phyloP scores from a whole-genome alignment of 2,113 vertebrate species.

The Rhinogobius similis region DNA sequence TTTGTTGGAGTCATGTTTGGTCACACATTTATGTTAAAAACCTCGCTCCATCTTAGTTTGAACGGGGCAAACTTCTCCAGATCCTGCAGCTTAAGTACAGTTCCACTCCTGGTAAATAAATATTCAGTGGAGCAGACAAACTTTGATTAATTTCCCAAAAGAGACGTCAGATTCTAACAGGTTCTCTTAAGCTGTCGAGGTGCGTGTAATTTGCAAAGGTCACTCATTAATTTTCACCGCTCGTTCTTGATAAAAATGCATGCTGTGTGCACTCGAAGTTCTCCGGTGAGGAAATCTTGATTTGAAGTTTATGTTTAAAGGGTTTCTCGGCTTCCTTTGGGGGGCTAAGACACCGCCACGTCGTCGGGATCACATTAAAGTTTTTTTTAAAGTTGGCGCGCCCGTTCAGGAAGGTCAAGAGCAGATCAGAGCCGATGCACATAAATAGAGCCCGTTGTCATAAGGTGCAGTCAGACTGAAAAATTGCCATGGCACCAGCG shows the following conservation, averaged over 20 bases:
- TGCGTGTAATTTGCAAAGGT: conserved; percentile 41
- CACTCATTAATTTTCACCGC: conserved; percentile 36
- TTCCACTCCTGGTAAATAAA: conserved; percentile 13
- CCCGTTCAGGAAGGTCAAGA: conserved; percentile 62
- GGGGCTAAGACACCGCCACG: conserved; percentile 34
- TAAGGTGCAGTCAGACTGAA: conserved; percentile 57
- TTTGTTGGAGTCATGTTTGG: no score
- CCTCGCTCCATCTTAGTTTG: not conserved
- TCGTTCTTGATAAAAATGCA: conserved; percentile 31
- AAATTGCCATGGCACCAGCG: conserved; percentile 53
- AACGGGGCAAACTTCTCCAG: not conserved
- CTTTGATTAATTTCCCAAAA: conserved; percentile 22
- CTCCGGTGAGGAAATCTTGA: conserved; percentile 36
- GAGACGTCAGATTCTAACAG: conserved; percentile 2
- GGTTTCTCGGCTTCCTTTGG: conserved; percentile 45
- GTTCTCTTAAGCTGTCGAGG: conserved; percentile 21
- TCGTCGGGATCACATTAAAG: conserved; percentile 57
- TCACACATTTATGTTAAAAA: no score
- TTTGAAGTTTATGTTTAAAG: conserved; percentile 48
- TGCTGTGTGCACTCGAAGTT: conserved; percentile 30
- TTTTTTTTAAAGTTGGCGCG: conserved; percentile 43
- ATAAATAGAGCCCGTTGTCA: conserved; percentile 54
- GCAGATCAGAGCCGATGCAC: conserved; percentile 56
- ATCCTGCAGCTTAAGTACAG: not conserved
- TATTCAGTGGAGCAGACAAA: not conserved